Conservation (phyloP, 2,797 vertebrate species). For the Pangasius larnaudii region DNA sequence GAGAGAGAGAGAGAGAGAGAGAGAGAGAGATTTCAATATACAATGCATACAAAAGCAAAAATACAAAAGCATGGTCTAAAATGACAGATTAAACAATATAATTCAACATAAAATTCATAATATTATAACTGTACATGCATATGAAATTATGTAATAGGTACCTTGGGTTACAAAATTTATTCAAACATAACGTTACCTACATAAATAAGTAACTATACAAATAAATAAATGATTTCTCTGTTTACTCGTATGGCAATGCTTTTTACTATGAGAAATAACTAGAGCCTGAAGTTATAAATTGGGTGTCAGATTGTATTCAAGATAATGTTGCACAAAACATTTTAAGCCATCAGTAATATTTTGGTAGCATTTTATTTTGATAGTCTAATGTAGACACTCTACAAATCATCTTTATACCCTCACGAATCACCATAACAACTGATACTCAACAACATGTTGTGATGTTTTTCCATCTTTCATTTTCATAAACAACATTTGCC, state of each 20-base stretch:
- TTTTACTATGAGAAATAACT: neutral
- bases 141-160: neutral
- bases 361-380: neutral
- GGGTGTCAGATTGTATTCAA: neutral
- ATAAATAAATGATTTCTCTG: neutral
- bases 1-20: neutral
- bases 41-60: neutral
- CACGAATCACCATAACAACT: neutral
- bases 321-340: neutral
- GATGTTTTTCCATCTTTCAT: neutral
- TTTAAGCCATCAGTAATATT: constrained; percentile 4
- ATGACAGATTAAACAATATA: neutral
- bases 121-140: neutral
- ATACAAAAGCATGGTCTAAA: neutral
- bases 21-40: neutral
- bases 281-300: neutral
- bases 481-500: neutral
- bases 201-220: neutral
- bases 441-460: neutral
- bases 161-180: neutral
- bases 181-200: neutral
- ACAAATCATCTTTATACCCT: neutral
- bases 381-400: neutral
- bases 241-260: neutral
- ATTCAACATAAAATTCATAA: neutral